phyloP scores from a whole-genome alignment of 2,797 vertebrate species.

The Macropus fuliginosus region DNA sequence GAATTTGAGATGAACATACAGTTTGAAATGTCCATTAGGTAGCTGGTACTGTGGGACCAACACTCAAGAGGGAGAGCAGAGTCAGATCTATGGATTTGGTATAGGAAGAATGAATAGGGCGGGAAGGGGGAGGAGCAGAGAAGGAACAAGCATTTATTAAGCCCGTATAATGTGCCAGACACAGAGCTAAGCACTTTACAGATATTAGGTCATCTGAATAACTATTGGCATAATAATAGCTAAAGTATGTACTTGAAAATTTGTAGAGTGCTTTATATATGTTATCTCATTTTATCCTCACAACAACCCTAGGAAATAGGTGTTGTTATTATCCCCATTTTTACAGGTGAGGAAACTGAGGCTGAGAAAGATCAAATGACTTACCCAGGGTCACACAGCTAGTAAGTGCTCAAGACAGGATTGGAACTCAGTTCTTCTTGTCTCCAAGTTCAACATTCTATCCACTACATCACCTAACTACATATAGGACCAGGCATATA shows the following conservation, averaged over 20 bases:
- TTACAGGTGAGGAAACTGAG: background rate
- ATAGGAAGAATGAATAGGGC: background rate
- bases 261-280: background rate
- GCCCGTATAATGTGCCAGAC: background rate
- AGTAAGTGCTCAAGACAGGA: background rate
- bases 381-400: background rate
- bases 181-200: background rate
- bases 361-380: background rate
- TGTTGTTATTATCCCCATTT: background rate
- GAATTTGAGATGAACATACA: background rate
- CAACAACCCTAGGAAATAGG: background rate
- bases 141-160: background rate
- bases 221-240: background rate
- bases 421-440: background rate
- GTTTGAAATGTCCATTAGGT: background rate
- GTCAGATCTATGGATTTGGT: background rate
- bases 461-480: background rate
- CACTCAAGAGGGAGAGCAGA: background rate
- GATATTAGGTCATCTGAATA: background rate
- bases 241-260: background rate
- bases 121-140: background rate
- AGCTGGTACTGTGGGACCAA: background rate
- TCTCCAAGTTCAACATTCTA: background rate
- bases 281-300: background rate
- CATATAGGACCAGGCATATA: slow-evolving; percentile 51